Evolutionary conservation across 2,797 vertebrate species (phyloP).

Genomic region (Avahi laniger): DNA sequence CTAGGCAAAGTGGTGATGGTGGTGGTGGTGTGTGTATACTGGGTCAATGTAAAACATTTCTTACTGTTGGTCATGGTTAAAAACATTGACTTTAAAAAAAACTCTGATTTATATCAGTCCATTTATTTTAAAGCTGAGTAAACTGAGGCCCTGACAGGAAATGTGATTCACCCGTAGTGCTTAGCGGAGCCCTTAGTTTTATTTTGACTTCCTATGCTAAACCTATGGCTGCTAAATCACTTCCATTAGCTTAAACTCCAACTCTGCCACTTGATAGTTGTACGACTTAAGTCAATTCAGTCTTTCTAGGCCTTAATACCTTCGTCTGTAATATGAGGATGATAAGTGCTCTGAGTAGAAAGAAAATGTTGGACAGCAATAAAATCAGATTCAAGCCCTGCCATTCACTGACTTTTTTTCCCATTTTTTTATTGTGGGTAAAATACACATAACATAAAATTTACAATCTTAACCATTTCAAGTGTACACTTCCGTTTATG

Average conservation of each 20-base stretch:
- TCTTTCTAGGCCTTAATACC: not conserved
- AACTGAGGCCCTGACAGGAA: not conserved
- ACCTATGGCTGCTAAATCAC: not conserved
- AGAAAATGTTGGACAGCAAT: not conserved
- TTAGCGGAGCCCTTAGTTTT: constrained; percentile 6
- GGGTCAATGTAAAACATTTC: not conserved
- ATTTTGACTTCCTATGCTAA: constrained; percentile 37
- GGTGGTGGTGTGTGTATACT: not conserved
- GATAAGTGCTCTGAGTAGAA: constrained; percentile 3
- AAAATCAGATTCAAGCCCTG: constrained; percentile 8
- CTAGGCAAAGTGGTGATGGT: not conserved
- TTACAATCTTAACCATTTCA: constrained; percentile 6
- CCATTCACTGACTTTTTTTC: not conserved
- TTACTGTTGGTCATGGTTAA: not conserved
- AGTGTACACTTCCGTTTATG: not conserved
- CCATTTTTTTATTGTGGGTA: not conserved
- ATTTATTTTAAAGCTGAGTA: constrained; percentile 37
- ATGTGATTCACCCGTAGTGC: not conserved
- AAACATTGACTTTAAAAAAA: not conserved
- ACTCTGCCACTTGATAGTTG: not conserved
- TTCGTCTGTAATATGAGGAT: not conserved
- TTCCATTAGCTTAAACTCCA: not conserved
- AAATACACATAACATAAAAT: not conserved
- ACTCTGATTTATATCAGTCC: not conserved
- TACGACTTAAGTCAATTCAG: not conserved